Evolutionary conservation across 1,140 invertebrate genomes (phyloP).

Genomic region (Hypsibius dujardini): DNA sequence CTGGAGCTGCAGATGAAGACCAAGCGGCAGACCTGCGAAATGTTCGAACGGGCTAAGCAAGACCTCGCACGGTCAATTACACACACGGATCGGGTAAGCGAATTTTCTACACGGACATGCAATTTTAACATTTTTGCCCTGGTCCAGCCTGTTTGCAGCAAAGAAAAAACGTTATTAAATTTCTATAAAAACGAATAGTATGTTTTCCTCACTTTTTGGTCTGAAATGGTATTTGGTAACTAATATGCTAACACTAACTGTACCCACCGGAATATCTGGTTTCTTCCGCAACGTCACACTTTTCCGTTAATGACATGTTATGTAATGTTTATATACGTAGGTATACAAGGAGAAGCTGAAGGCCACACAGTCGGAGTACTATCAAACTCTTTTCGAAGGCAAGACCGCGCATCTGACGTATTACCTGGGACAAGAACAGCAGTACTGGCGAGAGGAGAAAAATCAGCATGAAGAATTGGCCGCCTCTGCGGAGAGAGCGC

Average conservation of each 20-base stretch:
- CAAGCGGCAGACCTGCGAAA: neutral
- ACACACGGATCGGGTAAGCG: neutral
- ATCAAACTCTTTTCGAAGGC: neutral
- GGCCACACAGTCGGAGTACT: neutral
- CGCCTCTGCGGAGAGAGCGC: neutral
- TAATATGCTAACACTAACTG: too few relatives aligned
- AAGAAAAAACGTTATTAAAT: too few relatives aligned
- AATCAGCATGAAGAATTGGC: neutral
- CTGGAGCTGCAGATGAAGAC: neutral
- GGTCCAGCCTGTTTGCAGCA: too few relatives aligned
- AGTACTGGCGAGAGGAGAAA: neutral
- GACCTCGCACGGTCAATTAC: neutral
- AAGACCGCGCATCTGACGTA: neutral
- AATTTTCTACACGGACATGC: too few relatives aligned
- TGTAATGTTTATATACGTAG: neutral
- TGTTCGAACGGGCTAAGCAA: neutral
- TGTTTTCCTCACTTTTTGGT: too few relatives aligned
- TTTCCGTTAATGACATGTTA: too few relatives aligned
- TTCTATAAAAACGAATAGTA: too few relatives aligned
- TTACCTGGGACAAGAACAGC: neutral
- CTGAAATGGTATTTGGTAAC: too few relatives aligned
- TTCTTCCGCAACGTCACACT: too few relatives aligned
- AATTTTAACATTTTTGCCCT: too few relatives aligned
- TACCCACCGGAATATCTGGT: too few relatives aligned
- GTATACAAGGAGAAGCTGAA: conserved; percentile 9